Evolutionary conservation across 1,140 invertebrate species (phyloP), one percentile per base, ranked within the genome.

Genomic region (Arion vulgaris): DNA sequence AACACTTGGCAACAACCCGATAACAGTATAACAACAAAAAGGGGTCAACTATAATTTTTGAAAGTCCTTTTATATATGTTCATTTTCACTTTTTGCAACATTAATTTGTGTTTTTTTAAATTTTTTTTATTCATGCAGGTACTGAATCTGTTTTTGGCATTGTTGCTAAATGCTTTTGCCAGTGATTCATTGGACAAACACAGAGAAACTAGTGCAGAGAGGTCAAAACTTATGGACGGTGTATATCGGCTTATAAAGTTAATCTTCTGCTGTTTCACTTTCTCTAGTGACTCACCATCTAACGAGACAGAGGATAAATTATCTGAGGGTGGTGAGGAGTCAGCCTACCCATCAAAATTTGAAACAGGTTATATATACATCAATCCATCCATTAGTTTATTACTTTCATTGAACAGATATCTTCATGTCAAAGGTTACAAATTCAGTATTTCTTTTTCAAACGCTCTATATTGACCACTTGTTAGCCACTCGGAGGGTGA

Each of bases 131-230:
- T 32, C 75, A 19, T 49, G 49, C 77, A 98, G 97, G 97, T 99
- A 85, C 95, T 99, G 92, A 99, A 99, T 93, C 96, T 99, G 90
- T 99, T 99, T 95, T 96, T 99, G 94, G 98, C 98, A 91, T 95
- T 99, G 95, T 95, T 99, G 94, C 96, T 99, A 94, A 97, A 96
- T 93, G 98, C 98, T 93, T 99, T 99, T 93, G 98, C 97, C 91
- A 98, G 97, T 77, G 91, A 92, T 75, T 86, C 86, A 36, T 62
- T 92, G 15, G 95, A 96, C 86, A 95, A 95, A 76, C 96, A 96
- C 90, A 96, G 96, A 93, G 96, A 96, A 88, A 96, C 96, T 91
- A 81, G 82, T 45, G 79, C 86, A 53, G 90, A 91, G 53, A 83
- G 82, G 19, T 85, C 86, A 66, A 87, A 87, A 73, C 83, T 91